These are phyloP conservation scores for Momotus momota DNA, from an alignment of 2,797 vertebrate species.

Conservation along the genomic window DNA sequence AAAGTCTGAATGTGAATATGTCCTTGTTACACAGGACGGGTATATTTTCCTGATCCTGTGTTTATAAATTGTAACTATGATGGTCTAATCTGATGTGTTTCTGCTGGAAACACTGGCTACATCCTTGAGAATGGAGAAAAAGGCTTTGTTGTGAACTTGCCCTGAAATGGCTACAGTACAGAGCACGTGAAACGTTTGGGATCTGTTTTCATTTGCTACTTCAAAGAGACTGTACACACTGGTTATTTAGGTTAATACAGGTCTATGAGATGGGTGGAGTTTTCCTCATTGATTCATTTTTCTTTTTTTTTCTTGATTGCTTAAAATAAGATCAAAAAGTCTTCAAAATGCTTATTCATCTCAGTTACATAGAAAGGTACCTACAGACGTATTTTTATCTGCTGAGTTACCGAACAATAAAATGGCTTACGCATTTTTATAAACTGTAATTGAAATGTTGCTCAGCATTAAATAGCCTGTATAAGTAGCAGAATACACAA, in stretches of 20 bases:
- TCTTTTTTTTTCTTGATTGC: not conserved
- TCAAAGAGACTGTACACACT: not conserved
- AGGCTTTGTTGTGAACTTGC: not conserved
- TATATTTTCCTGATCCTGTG: not conserved
- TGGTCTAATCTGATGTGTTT: not conserved
- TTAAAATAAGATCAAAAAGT: not conserved
- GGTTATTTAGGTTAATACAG: not conserved
- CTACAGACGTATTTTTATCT: not conserved
- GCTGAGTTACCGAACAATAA: not conserved
- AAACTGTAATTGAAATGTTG: not conserved
- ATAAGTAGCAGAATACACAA: not conserved
- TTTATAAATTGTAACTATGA: not conserved
- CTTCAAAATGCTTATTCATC: not conserved
- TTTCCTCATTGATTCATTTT: not conserved
- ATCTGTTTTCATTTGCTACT: not conserved
- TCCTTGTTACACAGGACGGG: not conserved
- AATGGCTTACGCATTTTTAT: not conserved
- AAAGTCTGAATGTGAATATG: not conserved
- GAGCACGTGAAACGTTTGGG: accelerated
- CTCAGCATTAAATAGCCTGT: not conserved
- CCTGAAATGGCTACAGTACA: not conserved
- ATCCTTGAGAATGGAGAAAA: not conserved
- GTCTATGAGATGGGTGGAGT: not conserved
- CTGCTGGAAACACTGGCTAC: not conserved
- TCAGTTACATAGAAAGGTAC: not conserved